These are phyloP conservation scores for Brachionichthys hirsutus DNA, from an alignment of 2,113 vertebrate genomes.

Conservation along the genomic window DNA sequence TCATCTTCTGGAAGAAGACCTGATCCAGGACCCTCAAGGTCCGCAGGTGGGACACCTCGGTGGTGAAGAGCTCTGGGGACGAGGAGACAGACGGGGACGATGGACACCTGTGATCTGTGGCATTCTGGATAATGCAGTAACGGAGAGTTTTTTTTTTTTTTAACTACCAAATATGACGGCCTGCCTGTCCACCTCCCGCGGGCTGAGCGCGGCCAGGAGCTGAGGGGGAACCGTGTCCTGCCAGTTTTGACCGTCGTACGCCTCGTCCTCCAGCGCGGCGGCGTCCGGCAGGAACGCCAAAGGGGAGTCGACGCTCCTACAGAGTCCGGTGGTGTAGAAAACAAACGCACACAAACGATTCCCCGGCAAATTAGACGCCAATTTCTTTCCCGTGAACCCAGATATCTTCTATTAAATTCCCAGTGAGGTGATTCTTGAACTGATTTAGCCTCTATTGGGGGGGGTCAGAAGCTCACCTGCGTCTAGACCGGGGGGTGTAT, in stretches of 20 bases:
- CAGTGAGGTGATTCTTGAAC: not conserved
- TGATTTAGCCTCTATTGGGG: not conserved
- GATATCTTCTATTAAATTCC: not conserved
- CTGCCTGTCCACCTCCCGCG: conserved; percentile 87
- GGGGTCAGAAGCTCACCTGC: conserved; percentile 78
- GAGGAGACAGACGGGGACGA: too few relatives aligned
- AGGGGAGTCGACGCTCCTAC: conserved; percentile 86
- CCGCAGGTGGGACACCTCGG: conserved; percentile 87
- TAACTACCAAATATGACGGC: conserved; percentile 95
- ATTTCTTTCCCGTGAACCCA: not conserved
- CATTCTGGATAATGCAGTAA: too few relatives aligned
- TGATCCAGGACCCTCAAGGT: conserved; percentile 88
- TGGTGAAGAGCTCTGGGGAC: conserved; percentile 86
- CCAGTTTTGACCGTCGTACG: conserved; percentile 86
- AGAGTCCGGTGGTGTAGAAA: not conserved
- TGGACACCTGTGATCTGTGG: too few relatives aligned
- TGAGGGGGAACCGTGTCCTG: conserved; percentile 84
- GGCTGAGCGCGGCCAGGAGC: conserved; percentile 75
- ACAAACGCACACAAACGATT: not conserved
- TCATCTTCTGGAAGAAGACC: conserved; percentile 90
- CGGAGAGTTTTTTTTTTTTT: too few relatives aligned
- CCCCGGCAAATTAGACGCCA: too few relatives aligned
- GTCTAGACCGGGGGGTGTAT: conserved; percentile 89
- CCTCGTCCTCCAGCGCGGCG: conserved; percentile 85
- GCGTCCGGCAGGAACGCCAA: conserved; percentile 79